Evolutionary conservation across 2,113 vertebrate species (phyloP).

Genomic region (Syrrhaptes paradoxus): DNA sequence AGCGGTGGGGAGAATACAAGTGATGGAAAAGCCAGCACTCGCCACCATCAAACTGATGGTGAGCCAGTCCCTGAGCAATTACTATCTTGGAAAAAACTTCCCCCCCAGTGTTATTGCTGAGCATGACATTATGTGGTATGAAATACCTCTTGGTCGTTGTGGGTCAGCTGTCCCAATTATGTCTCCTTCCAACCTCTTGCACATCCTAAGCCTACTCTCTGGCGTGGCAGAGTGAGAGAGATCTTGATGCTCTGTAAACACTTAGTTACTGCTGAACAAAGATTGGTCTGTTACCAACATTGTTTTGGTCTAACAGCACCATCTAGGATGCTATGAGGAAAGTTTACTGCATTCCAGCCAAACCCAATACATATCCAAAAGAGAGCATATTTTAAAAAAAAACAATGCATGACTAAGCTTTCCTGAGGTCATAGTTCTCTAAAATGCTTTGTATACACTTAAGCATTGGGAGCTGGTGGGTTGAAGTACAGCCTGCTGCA

Average conservation of each 20-base stretch:
- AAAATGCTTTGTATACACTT: not conserved
- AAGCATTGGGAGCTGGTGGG: not conserved
- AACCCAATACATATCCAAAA: not conserved
- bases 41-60: not conserved
- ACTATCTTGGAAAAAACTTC: not conserved
- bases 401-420: not conserved
- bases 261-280: not conserved
- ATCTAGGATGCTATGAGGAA: not conserved
- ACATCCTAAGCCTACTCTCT: not conserved
- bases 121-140: not conserved
- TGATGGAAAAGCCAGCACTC: not conserved
- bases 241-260: not conserved
- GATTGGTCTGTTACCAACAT: not conserved
- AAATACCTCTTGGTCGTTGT: not conserved
- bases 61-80: not conserved
- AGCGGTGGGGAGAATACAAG: not conserved
- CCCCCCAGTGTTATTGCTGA: not conserved
- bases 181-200: not conserved
- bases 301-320: not conserved
- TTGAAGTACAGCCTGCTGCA: not conserved
- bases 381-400: not conserved
- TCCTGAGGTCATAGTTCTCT: not conserved
- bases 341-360: not conserved
- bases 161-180: fast-evolving
- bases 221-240: not conserved